phyloP scores from a whole-genome alignment of 2,113 vertebrate species.

The Brachirus orientalis region DNA sequence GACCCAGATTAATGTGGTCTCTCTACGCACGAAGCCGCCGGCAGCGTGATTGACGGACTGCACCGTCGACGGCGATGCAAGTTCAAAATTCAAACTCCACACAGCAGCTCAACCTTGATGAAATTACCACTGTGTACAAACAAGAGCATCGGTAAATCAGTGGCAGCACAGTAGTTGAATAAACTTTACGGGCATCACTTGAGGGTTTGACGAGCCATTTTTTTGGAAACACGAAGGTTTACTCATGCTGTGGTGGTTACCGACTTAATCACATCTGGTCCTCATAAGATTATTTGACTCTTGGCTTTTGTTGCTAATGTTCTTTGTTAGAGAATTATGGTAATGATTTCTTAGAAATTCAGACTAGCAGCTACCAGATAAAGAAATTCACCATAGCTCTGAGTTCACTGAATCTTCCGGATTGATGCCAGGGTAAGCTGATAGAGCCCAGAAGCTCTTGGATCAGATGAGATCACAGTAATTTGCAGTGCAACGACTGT shows the following conservation, averaged over 20 bases:
- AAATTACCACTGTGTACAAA: constrained; percentile 20
- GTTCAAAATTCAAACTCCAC: constrained; percentile 34
- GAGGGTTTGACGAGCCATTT: constrained; percentile 30
- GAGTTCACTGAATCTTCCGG: constrained; percentile 38
- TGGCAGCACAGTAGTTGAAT: constrained; percentile 25
- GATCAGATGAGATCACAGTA: constrained; percentile 26
- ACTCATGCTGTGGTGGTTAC: constrained; percentile 44
- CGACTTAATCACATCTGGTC: constrained; percentile 68
- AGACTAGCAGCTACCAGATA: constrained; percentile 58
- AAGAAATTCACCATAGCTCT: constrained; percentile 49
- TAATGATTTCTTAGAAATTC: constrained; percentile 73
- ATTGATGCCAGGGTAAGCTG: constrained; percentile 7
- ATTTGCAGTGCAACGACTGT: constrained; percentile 12
- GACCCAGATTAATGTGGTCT: constrained; percentile 45
- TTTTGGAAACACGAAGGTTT: constrained; percentile 59
- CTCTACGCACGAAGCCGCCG: constrained; percentile 39
- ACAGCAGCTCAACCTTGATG: constrained; percentile 9
- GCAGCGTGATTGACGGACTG: constrained; percentile 49
- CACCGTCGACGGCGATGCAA: constrained; percentile 57
- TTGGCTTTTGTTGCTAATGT: constrained; percentile 54
- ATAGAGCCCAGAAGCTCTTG: constrained; percentile 32
- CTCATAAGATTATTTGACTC: constrained; percentile 66
- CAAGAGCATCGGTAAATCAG: constrained; percentile 20
- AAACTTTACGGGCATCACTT: constrained; percentile 35
- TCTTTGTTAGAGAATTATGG: constrained; percentile 68